Evolutionary conservation across 2,797 vertebrate species (phyloP).

Genomic region (Moxostoma hubbsi): DNA sequence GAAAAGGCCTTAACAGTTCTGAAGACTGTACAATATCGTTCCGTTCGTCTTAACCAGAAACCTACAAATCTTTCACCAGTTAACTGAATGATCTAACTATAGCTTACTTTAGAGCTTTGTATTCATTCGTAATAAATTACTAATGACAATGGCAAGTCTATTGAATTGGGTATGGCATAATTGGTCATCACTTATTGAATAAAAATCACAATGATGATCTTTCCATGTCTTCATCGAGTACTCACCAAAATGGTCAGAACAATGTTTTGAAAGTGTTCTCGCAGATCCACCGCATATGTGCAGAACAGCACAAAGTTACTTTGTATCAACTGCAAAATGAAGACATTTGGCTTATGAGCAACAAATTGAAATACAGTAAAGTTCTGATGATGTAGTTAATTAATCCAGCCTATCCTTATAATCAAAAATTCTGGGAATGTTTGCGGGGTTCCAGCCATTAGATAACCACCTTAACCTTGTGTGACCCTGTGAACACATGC

Average conservation of each 20-base stretch:
- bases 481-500: neutral
- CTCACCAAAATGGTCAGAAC: constrained; percentile 95
- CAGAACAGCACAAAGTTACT: constrained; percentile 97
- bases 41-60: too few species aligned
- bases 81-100: too few species aligned
- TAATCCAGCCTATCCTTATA: neutral
- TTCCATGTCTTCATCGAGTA: constrained; percentile 21
- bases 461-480: too few species aligned
- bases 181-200: too few species aligned
- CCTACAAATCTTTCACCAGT: too few species aligned
- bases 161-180: neutral
- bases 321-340: constrained; percentile 87
- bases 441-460: neutral
- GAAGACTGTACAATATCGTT: too few species aligned
- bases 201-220: neutral
- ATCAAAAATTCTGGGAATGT: neutral
- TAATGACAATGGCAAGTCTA: too few species aligned
- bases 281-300: constrained; percentile 86
- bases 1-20: too few species aligned
- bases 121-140: neutral
- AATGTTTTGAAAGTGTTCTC: constrained; percentile 90
- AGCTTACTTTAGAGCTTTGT: too few species aligned
- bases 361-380: neutral
- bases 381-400: constrained; percentile 46
- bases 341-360: constrained; percentile 7